Evolutionary conservation across 1,140 invertebrate genomes (phyloP).

Genomic region (Aphidius ervi): DNA sequence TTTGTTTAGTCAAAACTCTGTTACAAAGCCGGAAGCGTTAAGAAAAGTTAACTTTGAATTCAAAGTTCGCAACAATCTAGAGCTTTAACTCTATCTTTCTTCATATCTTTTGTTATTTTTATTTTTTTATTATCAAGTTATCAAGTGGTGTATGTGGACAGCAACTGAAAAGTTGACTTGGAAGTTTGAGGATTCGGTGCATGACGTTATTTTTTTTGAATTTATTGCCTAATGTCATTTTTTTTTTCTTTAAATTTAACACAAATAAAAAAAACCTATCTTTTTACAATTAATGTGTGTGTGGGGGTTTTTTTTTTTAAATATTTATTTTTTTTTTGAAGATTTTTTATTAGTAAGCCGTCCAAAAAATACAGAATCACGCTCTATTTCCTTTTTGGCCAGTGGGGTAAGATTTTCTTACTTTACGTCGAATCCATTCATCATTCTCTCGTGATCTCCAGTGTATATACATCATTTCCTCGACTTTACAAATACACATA

Average conservation of each 20-base stretch:
- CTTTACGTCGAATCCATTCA: constrained; percentile 21
- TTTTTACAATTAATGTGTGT: not conserved
- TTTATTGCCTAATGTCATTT: not conserved
- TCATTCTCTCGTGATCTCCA: constrained; percentile 18
- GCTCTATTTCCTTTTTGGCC: constrained; percentile 19
- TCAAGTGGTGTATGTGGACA: not conserved
- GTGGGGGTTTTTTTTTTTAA: not conserved
- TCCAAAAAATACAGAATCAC: constrained; percentile 18
- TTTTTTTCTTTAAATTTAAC: too few relatives aligned
- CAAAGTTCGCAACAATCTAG: not conserved
- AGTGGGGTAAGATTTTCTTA: constrained; percentile 17
- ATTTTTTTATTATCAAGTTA: not conserved
- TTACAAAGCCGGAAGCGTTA: constrained; percentile 17
- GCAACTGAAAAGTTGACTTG: constrained; percentile 11
- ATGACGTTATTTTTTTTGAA: constrained; percentile 7
- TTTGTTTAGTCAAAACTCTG: constrained; percentile 14
- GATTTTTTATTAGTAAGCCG: not conserved
- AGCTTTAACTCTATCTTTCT: not conserved
- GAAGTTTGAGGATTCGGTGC: constrained; percentile 6
- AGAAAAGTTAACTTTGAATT: not conserved
- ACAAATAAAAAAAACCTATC: too few relatives aligned
- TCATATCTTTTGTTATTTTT: not conserved
- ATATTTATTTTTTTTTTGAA: not conserved
- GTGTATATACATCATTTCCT: constrained; percentile 6
- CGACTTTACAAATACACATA: constrained; percentile 5